These are phyloP conservation scores for Chrysolina oricalcia DNA, from an alignment of 2,888 invertebrate species.

Conservation along the genomic window DNA sequence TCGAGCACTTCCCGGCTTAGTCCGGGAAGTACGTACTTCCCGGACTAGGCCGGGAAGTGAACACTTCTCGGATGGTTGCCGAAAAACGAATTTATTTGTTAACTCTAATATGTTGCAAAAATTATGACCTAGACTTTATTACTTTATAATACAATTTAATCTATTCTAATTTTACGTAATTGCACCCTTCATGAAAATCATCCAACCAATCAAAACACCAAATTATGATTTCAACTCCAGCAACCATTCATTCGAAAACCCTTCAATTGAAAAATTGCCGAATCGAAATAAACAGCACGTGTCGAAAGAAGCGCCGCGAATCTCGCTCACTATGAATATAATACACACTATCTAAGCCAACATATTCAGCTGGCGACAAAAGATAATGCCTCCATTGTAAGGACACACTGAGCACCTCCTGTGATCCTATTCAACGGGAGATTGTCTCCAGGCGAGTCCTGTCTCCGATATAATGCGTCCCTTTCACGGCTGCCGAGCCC, in stretches of 20 bases:
- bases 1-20: too few relatives aligned
- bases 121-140: too few relatives aligned
- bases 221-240: neutral
- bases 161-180: too few relatives aligned
- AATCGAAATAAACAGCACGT: neutral
- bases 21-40: too few relatives aligned
- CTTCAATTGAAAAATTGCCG: neutral
- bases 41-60: too few relatives aligned
- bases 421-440: slow-evolving; percentile 71
- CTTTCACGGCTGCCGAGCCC: slow-evolving; percentile 70
- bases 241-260: too few relatives aligned
- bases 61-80: too few relatives aligned
- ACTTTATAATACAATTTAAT: too few relatives aligned
- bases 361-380: slow-evolving; percentile 72
- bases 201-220: neutral
- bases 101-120: too few relatives aligned
- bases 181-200: neutral
- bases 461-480: slow-evolving; percentile 63
- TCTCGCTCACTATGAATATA: slow-evolving; percentile 31
- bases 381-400: slow-evolving; percentile 72
- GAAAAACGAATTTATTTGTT: too few relatives aligned
- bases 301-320: slow-evolving; percentile 25
- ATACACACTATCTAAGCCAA: slow-evolving; percentile 65
- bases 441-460: slow-evolving; percentile 67
- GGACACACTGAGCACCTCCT: slow-evolving; percentile 71